Conservation (phyloP, 2,797 vertebrate species). For the Cuculus canorus region DNA sequence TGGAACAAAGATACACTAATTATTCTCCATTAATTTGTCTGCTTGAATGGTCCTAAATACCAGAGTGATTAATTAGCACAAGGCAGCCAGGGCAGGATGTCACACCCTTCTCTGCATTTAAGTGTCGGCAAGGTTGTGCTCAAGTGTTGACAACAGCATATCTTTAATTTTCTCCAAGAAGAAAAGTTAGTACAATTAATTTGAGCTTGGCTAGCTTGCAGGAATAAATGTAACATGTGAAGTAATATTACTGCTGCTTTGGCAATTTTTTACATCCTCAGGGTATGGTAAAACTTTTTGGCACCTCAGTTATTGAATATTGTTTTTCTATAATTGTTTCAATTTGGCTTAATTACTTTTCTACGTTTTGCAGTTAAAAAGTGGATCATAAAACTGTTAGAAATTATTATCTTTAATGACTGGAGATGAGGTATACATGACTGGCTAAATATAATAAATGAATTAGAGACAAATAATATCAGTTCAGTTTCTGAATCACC, state of each 20-base stretch:
- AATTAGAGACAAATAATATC: conserved; percentile 12
- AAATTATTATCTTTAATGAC: conserved; percentile 63
- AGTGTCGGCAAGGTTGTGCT: conserved; percentile 85
- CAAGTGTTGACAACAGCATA: conserved; percentile 87
- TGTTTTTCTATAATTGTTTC: conserved; percentile 72
- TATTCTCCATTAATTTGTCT: conserved; percentile 91
- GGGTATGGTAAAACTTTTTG: conserved; percentile 74
- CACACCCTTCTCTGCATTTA: conserved; percentile 88
- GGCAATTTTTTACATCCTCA: conserved; percentile 68
- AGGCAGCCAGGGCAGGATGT: conserved; percentile 92
- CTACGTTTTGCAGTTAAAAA: conserved; percentile 64
- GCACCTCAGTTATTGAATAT: conserved; percentile 65
- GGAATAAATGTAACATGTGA: conserved; percentile 71
- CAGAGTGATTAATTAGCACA: conserved; percentile 93
- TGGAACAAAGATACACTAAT: conserved; percentile 96
- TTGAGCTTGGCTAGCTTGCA: conserved; percentile 78
- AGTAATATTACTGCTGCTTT: conserved; percentile 75
- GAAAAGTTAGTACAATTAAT: conserved; percentile 85
- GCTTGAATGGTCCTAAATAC: conserved; percentile 92
- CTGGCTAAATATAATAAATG: conserved; percentile 2
- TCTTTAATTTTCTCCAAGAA: conserved; percentile 84
- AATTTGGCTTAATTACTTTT: conserved; percentile 73
- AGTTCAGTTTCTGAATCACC: conserved; percentile 14
- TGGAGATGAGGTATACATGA: conserved; percentile 10
- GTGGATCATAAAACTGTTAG: conserved; percentile 55